Evolutionary conservation across 1,140 invertebrate genomes (phyloP).

Genomic region (Lepidotrigona ventralis): DNA sequence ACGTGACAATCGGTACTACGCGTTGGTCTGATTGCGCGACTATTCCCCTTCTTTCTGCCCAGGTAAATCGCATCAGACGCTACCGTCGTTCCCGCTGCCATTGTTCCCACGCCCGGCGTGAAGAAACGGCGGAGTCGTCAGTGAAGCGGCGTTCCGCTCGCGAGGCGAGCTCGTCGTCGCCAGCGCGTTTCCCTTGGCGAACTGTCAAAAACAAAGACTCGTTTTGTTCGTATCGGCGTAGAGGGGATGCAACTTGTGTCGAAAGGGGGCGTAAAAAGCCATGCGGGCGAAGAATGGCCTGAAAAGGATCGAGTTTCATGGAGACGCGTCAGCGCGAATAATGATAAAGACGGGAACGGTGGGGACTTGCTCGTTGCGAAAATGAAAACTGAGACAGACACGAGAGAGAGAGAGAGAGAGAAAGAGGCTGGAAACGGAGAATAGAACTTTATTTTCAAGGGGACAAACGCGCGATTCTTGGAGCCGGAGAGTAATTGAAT

Average conservation of each 20-base stretch:
- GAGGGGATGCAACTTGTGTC: neutral
- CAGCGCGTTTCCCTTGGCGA: neutral
- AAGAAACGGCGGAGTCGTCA: constrained; percentile 6
- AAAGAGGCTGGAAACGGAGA: neutral
- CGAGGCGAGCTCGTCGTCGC: neutral
- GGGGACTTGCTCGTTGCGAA: constrained; percentile 5
- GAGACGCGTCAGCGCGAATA: constrained; percentile 20
- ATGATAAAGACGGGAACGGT: constrained; percentile 28
- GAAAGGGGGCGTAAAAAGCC: constrained; percentile 26
- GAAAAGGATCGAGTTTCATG: constrained; percentile 36
- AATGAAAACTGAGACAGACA: constrained; percentile 26
- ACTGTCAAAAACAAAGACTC: constrained; percentile 25
- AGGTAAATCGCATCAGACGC: neutral
- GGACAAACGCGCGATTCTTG: neutral
- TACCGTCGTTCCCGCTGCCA: neutral
- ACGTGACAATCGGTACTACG: neutral
- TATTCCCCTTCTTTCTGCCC: neutral
- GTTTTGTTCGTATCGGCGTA: constrained; percentile 30
- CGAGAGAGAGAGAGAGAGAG: too few relatives aligned
- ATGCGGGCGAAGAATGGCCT: constrained; percentile 19
- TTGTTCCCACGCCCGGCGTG: neutral
- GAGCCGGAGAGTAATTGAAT: neutral
- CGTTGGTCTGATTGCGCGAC: constrained; percentile 8
- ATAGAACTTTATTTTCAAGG: neutral
- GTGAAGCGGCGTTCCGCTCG: neutral